Evolutionary conservation across 2,888 invertebrate genomes (phyloP).

Genomic region (Crepidodera aurea): DNA sequence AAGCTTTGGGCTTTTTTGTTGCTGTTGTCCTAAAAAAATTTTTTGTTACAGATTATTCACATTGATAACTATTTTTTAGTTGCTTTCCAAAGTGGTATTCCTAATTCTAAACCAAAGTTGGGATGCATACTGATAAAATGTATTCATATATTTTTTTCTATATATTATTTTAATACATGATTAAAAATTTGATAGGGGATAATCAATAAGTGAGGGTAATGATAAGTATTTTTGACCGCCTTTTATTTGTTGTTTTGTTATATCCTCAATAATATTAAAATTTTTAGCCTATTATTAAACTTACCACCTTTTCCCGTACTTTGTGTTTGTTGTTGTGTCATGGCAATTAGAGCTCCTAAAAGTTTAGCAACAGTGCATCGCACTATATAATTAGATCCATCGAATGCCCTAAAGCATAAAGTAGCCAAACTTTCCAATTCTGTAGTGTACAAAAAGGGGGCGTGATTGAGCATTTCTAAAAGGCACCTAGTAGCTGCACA

Average conservation of each 20-base stretch:
- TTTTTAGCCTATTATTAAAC: too few species aligned
- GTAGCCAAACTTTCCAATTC: constrained; percentile 93
- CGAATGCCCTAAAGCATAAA: constrained; percentile 89
- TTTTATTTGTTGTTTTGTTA: too few species aligned
- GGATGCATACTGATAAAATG: too few species aligned
- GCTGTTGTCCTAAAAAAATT: constrained; percentile 42
- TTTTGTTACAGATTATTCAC: too few species aligned
- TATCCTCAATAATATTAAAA: too few species aligned
- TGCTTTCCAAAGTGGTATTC: too few species aligned
- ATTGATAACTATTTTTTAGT: not conserved
- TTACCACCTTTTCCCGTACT: constrained; percentile 57
- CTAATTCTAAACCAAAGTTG: too few species aligned
- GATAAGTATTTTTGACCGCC: too few species aligned
- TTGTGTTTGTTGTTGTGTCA: constrained; percentile 78
- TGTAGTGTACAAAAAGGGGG: constrained; percentile 83
- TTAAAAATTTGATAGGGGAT: too few species aligned
- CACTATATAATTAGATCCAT: constrained; percentile 91
- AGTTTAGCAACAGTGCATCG: constrained; percentile 92
- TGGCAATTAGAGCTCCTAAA: constrained; percentile 85
- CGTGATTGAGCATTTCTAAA: constrained; percentile 86
- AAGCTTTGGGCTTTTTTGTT: constrained; percentile 65
- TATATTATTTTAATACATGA: too few species aligned
- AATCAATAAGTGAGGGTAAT: too few species aligned
- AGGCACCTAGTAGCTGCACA: constrained; percentile 93
- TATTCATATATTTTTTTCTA: too few species aligned